Evolutionary conservation across 2,113 vertebrate genomes (phyloP).

Genomic region (Pseudorectes ferrugineus): DNA sequence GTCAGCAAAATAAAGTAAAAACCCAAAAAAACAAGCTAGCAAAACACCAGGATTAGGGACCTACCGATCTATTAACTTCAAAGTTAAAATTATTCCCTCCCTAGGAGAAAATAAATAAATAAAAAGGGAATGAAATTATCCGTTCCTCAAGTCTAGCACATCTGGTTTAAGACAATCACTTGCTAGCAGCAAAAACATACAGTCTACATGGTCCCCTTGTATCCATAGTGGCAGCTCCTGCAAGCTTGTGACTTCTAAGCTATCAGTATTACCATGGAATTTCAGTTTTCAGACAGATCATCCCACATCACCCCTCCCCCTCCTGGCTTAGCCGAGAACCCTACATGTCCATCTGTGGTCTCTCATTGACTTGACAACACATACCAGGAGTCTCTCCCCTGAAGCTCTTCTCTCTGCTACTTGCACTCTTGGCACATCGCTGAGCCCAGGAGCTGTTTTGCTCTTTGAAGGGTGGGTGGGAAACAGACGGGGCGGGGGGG

Average conservation of each 20-base stretch:
- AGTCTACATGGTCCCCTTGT: not conserved
- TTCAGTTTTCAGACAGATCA: constrained; percentile 23
- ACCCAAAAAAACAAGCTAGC: not conserved
- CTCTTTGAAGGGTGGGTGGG: not conserved
- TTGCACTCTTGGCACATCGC: not conserved
- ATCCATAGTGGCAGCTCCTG: not conserved
- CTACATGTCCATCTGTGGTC: constrained; percentile 11
- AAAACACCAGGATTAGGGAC: not conserved
- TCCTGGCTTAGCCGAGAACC: not conserved
- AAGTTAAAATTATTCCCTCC: not conserved
- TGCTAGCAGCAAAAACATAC: not conserved
- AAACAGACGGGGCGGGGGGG: not conserved
- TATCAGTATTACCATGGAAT: not conserved
- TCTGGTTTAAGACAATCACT: not conserved
- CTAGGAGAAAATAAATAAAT: not conserved
- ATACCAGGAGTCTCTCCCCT: constrained; percentile 3
- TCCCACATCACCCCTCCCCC: not conserved
- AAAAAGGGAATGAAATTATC: not conserved
- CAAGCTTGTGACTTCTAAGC: not conserved
- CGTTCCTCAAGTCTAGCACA: not conserved
- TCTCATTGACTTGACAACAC: constrained; percentile 45
- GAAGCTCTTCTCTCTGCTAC: constrained; percentile 16
- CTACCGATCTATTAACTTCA: not conserved
- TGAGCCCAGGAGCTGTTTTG: constrained; percentile 4
- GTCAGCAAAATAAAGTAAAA: not conserved